Percentiles rank a stretch among this genome's conserved stretches.
phyloP scores from a whole-genome alignment of 2,113 vertebrate species.

The Mormyrus iriodes region DNA sequence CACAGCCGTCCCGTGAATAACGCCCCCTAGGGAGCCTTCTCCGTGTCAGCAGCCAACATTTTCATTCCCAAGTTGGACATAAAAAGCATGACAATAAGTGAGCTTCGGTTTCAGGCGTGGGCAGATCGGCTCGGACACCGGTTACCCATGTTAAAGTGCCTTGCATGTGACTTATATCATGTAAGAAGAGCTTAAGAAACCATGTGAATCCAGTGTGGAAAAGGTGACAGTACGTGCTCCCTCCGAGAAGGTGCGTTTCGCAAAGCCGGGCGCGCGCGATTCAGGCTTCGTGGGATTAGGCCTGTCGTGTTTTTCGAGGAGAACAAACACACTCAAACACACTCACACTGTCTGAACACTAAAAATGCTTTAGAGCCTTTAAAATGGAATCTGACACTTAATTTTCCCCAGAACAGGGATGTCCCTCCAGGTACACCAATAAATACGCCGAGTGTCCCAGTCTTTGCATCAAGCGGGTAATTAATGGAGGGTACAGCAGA shows the following conservation, averaged over 20 bases:
- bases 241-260: neutral
- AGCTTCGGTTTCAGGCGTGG: neutral
- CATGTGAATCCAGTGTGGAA: neutral
- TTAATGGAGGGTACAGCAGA: constrained; percentile 10
- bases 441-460: neutral
- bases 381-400: constrained; percentile 27
- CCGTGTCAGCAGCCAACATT: too few relatives aligned
- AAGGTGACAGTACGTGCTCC: neutral
- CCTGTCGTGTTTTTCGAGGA: neutral
- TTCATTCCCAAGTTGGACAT: neutral
- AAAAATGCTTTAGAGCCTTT: constrained; percentile 24
- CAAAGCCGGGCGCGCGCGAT: neutral
- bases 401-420: constrained; percentile 11
- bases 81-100: neutral
- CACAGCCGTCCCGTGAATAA: neutral
- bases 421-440: constrained; percentile 15
- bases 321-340: constrained; percentile 23
- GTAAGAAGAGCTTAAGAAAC: constrained; percentile 4
- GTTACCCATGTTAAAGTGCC: neutral
- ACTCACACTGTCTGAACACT: constrained; percentile 10
- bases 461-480: constrained; percentile 8
- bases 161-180: neutral
- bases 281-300: neutral
- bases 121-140: neutral
- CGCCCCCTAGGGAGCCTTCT: too few relatives aligned